Evolutionary conservation across 2,888 invertebrate genomes (phyloP), one percentile per base, ranked within the genome.

Genomic region (Ormia ochracea): DNA sequence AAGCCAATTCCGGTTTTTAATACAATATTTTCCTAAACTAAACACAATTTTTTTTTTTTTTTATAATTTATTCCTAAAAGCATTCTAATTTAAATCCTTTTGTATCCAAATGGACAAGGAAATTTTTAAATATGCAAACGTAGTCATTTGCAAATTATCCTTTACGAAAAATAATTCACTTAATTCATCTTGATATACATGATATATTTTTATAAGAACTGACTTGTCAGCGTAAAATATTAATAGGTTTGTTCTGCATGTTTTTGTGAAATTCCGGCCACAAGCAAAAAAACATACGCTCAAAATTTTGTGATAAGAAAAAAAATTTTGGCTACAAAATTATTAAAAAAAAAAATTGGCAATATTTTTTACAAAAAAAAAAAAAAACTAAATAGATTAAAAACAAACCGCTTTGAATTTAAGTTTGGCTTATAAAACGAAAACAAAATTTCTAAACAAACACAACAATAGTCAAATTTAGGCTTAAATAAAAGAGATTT

Each of bases 401-500:
- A 80, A 82, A 83, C 77, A 59, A 74, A 59, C 78, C 80, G 73
- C 81, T 68, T 59, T 26, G 38, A 38, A 63, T 21, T 31, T 17
- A 72, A 77, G 83, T 83, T 87, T 87, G 83, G 87, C 80, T 84
- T 61, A 36, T 41, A 19, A 59, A 69, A 69, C 36, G 43, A 73
- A 76, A 80, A 84, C 83, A 68, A 85, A 85, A 86, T 85, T 86
- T 83, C 80, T n/a, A 52, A 65, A 31, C 10, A 14, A 63, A 23
- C 83, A 85, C 86, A 86, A 86, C 87, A 88, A 88, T 84, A 78
- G 88, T 84, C 84, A 82, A 83, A 26, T 76, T 74, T 83, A 76
- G 84, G 82, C 79, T 72, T 61, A 48, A 31, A 12, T 38, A 31
- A 65, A 45, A 50, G 17, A 65, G 70, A 26, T 41, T 70, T 31